Percentiles rank a stretch among this genome's conserved stretches.
Conservation (phyloP, 2,113 vertebrate species). For the Entelurus aequoreus region DNA sequence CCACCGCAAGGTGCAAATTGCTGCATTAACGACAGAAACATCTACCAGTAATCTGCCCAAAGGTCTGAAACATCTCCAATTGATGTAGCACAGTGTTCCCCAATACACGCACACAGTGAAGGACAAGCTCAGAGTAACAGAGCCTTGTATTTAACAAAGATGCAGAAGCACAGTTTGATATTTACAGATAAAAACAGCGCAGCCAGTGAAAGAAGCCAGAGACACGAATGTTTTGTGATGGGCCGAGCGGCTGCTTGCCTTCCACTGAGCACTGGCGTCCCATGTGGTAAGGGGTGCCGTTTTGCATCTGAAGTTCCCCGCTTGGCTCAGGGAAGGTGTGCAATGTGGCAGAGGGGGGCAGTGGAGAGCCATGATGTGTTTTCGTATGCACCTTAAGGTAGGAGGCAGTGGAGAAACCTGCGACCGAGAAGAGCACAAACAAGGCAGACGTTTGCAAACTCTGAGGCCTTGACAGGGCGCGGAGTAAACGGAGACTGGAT, state of each 20-base stretch:
- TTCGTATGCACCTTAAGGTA: slow-evolving; percentile 99
- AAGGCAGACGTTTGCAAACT: slow-evolving; percentile 56
- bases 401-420: slow-evolving; percentile 99
- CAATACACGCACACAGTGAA: slow-evolving; percentile 16
- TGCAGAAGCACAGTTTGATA: slow-evolving; percentile 49
- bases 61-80: not conserved
- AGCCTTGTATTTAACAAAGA: slow-evolving; percentile 44
- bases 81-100: not conserved
- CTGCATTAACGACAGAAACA: not conserved
- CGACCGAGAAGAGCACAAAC: slow-evolving; percentile 85
- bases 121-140: slow-evolving; percentile 39
- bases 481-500: slow-evolving; percentile 10
- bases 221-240: slow-evolving; percentile 49
- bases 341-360: slow-evolving; percentile 76
- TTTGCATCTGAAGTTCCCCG: slow-evolving; percentile 90
- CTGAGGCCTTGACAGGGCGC: slow-evolving; percentile 29
- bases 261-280: slow-evolving; percentile 98
- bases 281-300: slow-evolving; percentile 97
- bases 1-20: not conserved
- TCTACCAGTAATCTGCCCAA: not conserved
- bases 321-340: slow-evolving; percentile 93
- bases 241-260: slow-evolving; percentile 93
- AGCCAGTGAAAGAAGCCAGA: slow-evolving; percentile 60
- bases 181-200: slow-evolving; percentile 50
- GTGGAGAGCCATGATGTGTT: slow-evolving; percentile 97